Base-by-base conservation (phyloP, 2,113 vertebrate species). In the Euleptes europaea region DNA sequence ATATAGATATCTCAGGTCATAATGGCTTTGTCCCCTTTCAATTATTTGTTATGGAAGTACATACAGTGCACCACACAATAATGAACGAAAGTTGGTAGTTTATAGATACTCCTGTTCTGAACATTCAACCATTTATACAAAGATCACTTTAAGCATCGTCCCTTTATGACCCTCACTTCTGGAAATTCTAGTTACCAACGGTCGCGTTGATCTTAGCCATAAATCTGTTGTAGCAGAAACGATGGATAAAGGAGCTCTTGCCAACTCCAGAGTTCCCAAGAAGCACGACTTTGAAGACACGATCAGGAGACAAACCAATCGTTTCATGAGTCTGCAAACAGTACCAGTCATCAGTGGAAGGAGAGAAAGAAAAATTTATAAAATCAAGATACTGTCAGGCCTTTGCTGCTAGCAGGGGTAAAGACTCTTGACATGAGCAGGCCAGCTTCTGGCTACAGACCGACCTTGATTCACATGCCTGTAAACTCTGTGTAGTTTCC, bases 191-290 rank as follows among this genome's bases (percentile, higher is more conserved):
- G 94, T 97, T 93, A 98, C 97, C 97, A 0, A 97, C 95, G 47
- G 97, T 97, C 23, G 96, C 82, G 2, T 80, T 95, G 71, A 95
- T 90, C 28, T 95, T 86, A 73, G 92, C 89, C 90, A 92, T 51
- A 91, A 96, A 97, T 82, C 85, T 92, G 79, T 96, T 95, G 3
- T 92, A 95, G 95, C 97, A 97, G 92, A 95, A 97, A 75, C 94
- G 95, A 49, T 97, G 96, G 91, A 98, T 98, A 92, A 98, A 97
- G 75, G 97, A 97, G 84, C 93, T 98, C 92, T 98, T 98, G 88
- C 97, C 97, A 65, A 98, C 97, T 0, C 96, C 97, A 0, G 97
- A 97, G 86, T 96, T 97, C 47, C 97, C 97, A 73, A 98, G 91
- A 94, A 98, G 97, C 19, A 97, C 97, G 91, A 97, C 96, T 90